These are phyloP conservation scores for Panagrolaimus sp. DNA, from an alignment of 1,140 invertebrate genomes.

Conservation along the genomic window DNA sequence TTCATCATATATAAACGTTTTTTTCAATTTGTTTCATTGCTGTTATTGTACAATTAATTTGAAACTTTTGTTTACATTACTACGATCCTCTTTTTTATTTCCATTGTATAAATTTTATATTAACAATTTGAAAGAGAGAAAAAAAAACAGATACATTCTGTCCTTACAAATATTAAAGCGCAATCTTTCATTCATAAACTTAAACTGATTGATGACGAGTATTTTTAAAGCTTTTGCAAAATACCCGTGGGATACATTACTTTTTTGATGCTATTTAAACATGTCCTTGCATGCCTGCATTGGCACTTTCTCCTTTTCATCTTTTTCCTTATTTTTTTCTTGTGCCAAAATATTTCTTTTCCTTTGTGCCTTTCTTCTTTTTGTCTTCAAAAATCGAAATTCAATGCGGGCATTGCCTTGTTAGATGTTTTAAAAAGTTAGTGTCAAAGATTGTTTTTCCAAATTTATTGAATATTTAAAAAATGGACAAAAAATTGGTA, in stretches of 20 bases:
- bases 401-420: not conserved
- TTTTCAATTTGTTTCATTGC: too few relatives aligned
- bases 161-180: too few relatives aligned
- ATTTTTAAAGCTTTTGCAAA: too few relatives aligned
- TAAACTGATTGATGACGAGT: too few relatives aligned
- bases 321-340: not conserved
- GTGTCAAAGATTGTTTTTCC: not conserved
- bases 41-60: too few relatives aligned
- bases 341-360: not conserved
- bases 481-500: constrained; percentile 1
- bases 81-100: too few relatives aligned
- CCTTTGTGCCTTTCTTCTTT: constrained; percentile 2
- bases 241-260: not conserved
- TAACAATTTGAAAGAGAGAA: too few relatives aligned
- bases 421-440: constrained; percentile 2
- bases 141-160: too few relatives aligned
- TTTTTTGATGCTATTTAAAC: not conserved
- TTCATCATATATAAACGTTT: too few relatives aligned
- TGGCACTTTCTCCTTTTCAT: constrained; percentile 4
- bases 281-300: not conserved
- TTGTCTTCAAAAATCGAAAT: constrained; percentile 11
- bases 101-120: too few relatives aligned
- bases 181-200: too few relatives aligned
- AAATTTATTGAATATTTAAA: not conserved
- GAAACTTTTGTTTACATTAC: too few relatives aligned